A percentile compares a stretch with the other conserved stretches of the same genome.
These are phyloP conservation scores for Adela reaumurella DNA, from an alignment of 2,888 invertebrate genomes.

Conservation along the genomic window DNA sequence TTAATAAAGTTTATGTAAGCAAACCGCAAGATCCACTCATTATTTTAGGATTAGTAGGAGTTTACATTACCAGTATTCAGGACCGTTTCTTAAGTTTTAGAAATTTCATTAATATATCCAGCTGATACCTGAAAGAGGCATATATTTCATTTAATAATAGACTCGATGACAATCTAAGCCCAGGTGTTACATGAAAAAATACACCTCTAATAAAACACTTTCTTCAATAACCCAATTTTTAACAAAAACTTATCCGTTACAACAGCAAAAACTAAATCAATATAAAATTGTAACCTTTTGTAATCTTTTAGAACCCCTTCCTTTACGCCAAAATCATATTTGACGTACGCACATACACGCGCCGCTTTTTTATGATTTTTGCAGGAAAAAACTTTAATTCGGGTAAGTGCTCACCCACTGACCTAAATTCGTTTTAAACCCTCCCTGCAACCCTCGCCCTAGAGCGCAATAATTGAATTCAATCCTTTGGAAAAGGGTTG, in stretches of 20 bases:
- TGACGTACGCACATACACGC: constrained; percentile 35
- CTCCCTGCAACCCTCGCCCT: constrained; percentile 36
- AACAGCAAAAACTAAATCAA: constrained; percentile 41
- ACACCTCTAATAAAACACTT: constrained; percentile 14
- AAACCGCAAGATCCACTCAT: too few relatives aligned
- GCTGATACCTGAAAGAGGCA: too few relatives aligned
- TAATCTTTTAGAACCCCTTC: constrained; percentile 41
- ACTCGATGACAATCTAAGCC: constrained; percentile 1
- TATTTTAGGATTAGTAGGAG: too few relatives aligned
- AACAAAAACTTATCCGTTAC: constrained; percentile 32
- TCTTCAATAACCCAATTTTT: constrained; percentile 13
- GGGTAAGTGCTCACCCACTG: constrained; percentile 33
- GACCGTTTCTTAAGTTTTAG: too few relatives aligned
- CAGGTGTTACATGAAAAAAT: constrained; percentile 21
- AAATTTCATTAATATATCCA: neutral
- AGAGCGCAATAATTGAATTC: constrained; percentile 41
- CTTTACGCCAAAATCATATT: constrained; percentile 14
- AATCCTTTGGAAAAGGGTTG: constrained; percentile 56
- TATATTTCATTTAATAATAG: neutral
- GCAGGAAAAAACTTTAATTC: constrained; percentile 31
- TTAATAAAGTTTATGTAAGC: too few relatives aligned
- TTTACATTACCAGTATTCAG: too few relatives aligned
- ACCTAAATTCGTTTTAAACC: constrained; percentile 38
- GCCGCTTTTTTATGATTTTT: constrained; percentile 26
- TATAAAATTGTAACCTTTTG: constrained; percentile 35